These are phyloP conservation scores for Euphonia xanthogaster DNA, from an alignment of 2,797 vertebrate species.

Conservation along the genomic window DNA sequence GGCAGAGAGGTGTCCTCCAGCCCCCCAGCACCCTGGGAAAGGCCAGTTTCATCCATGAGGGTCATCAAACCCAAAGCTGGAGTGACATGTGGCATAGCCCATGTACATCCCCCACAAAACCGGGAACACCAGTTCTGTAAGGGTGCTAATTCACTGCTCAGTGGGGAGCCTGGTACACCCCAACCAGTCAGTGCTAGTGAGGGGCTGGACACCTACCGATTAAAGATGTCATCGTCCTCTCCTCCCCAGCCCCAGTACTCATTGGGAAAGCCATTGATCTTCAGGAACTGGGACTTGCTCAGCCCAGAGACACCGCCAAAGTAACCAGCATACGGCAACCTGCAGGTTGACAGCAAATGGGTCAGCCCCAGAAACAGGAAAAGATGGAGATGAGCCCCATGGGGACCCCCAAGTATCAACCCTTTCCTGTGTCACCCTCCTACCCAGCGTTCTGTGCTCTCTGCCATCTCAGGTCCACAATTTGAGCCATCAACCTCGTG, in stretches of 20 bases:
- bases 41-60: not conserved
- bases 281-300: constrained; percentile 96
- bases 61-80: not conserved
- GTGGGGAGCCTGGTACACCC: not conserved
- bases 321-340: constrained; percentile 94
- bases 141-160: accelerated
- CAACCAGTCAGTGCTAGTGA: accelerated
- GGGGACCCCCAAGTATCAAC: not conserved
- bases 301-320: constrained; percentile 97
- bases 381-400: not conserved
- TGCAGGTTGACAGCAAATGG: constrained; percentile 54
- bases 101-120: accelerated
- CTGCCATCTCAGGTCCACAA: not conserved
- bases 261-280: constrained; percentile 98
- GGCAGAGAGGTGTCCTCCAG: accelerated
- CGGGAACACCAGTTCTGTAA: accelerated
- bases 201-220: constrained; percentile 80
- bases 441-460: not conserved
- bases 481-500: accelerated
- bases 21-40: not conserved
- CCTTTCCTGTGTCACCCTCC: not conserved
- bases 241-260: constrained; percentile 99
- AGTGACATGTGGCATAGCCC: accelerated
- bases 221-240: constrained; percentile 98
- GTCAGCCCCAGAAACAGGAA: not conserved